Conservation (phyloP, 2,888 invertebrate species). For the Ctena decussata region DNA sequence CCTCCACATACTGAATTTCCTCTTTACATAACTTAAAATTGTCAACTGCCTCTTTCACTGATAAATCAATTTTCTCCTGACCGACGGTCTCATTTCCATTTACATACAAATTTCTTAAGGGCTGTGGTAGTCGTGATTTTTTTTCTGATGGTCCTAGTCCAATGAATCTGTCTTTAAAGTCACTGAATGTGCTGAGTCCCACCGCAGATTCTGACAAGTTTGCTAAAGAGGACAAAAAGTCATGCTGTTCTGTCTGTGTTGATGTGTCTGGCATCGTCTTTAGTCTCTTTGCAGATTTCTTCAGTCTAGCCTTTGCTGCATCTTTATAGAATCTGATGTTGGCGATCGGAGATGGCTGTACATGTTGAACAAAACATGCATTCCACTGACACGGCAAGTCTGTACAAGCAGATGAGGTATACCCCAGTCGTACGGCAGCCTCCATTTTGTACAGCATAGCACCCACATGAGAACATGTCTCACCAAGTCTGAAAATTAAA, state of each 20-base stretch:
- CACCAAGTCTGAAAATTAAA: slow-evolving; percentile 43
- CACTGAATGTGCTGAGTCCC: neutral
- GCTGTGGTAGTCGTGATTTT: neutral
- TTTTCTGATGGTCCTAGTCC: neutral
- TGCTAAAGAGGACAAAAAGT: neutral
- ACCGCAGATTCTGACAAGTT: neutral
- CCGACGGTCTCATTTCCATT: neutral
- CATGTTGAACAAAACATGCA: slow-evolving; percentile 34
- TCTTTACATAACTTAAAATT: neutral
- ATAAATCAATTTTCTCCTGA: neutral
- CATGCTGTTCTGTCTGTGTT: neutral
- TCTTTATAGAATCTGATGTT: slow-evolving; percentile 37
- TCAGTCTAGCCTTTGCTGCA: neutral
- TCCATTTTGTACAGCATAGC: slow-evolving; percentile 55
- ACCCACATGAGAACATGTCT: slow-evolving; percentile 49
- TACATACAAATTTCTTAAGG: neutral
- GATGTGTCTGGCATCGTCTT: neutral
- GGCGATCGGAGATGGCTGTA: slow-evolving; percentile 8
- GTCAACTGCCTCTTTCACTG: neutral
- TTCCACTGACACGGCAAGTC: slow-evolving; percentile 43
- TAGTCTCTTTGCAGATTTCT: neutral
- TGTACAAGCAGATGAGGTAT: slow-evolving; percentile 43
- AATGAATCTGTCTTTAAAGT: neutral
- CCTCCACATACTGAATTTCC: neutral
- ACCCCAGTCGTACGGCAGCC: slow-evolving; percentile 47